Evolutionary conservation across 1,140 invertebrate species (phyloP).

Genomic region (Conopomorpha cramerella): DNA sequence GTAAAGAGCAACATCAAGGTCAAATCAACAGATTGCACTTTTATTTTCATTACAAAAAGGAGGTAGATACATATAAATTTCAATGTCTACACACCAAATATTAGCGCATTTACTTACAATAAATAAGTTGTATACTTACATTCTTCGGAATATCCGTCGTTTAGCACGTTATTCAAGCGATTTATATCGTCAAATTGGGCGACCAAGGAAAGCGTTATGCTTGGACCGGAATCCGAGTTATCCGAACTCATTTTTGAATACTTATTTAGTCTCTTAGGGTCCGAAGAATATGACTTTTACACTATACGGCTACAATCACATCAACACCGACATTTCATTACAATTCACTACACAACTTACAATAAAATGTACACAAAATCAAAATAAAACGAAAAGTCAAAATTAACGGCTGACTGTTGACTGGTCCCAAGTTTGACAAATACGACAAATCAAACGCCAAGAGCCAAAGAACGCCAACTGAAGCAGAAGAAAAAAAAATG

Average conservation of each 20-base stretch:
- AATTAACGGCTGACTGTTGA: constrained; percentile 8
- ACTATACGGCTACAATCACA: no score
- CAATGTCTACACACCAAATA: no score
- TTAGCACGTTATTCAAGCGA: constrained; percentile 67
- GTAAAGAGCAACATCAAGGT: no score
- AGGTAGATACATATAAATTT: no score
- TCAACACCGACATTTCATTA: constrained; percentile 4
- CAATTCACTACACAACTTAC: constrained; percentile 4
- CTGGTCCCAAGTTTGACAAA: no score
- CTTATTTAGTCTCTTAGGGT: no score
- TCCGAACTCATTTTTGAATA: constrained; percentile 35
- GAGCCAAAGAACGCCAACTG: no score
- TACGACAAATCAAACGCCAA: no score
- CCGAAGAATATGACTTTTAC: no score
- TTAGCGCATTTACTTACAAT: constrained; percentile 1
- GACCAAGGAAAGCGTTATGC: constrained; percentile 32
- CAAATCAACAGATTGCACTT: no score
- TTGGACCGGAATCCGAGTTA: constrained; percentile 31
- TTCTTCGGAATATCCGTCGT: constrained; percentile 70
- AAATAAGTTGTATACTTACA: constrained; percentile 50
- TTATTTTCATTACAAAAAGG: no score
- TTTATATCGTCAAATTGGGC: constrained; percentile 69
- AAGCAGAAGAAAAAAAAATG: no score
- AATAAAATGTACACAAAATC: constrained; percentile 1
- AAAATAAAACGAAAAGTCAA: constrained; percentile 3